Base-by-base conservation (phyloP, 1,140 invertebrate genomes). In the Drosophila ficusphila region DNA sequence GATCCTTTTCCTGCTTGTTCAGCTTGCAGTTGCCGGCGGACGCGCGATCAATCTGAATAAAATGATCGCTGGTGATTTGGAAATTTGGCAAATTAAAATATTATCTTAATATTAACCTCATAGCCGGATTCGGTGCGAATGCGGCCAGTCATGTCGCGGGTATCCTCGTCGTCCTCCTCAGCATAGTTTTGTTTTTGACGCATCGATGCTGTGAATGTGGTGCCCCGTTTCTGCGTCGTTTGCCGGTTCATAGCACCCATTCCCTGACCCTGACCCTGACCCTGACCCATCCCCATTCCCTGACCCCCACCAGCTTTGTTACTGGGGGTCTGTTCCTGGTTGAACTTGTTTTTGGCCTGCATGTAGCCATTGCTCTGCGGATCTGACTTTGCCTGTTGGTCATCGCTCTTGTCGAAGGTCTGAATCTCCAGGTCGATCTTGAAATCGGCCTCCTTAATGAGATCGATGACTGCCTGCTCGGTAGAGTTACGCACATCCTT, bases 381-480 rank as follows among this genome's bases (percentile, higher is more conserved):
- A 79, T 89, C 85, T 14, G 64, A 60, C 39, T 79, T 78, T 12
- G 51, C 67, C 25, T 67, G 38, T 18, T 81, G 69, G 0, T 72
- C 82, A 0, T 88, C 82, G 44, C 53, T 74, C 74, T 89, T 83
- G 41, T 77, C 88, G 38, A 99, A 93, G 76, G 97, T 98, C 92
- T 99, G 98, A 19, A 99, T 96, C 27, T 98, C 93, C 88, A 99
- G 97, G 12, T 94, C 94, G 46, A 99, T 97, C 46, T 96, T 97
- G 92, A 97, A 97, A 33, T 95, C 95, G 38, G 98, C 96, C 67
- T 96, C 96, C 90, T 97, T 95, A 79, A 99, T 99, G 1, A 98
- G 95, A 91, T 98, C 96, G n/a, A 99, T 98, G 6, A 98, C 98
- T 75, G 96, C 93, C 86, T 99, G 98, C 90, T 99, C 98, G 72